Percentiles rank a stretch among this genome's conserved stretches.
Evolutionary conservation across 2,113 vertebrate genomes (phyloP).

Genomic region (Zapus hudsonius): DNA sequence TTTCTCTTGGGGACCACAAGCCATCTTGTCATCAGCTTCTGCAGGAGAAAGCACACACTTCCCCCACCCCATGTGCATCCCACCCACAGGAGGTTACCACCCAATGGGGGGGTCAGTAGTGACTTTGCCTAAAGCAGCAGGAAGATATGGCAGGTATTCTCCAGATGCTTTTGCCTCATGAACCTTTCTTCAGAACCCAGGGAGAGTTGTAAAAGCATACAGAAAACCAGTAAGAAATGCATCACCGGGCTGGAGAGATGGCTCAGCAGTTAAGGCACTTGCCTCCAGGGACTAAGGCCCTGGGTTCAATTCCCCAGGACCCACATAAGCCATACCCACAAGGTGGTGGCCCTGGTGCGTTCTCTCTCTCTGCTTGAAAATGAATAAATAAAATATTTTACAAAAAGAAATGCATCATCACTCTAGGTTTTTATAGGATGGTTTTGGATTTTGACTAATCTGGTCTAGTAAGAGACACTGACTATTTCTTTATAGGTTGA

Average conservation of each 20-base stretch:
- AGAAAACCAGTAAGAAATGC: background rate
- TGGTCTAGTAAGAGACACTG: background rate
- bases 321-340: too few relatives aligned
- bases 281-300: too few relatives aligned
- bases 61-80: background rate
- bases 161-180: background rate
- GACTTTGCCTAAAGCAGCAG: background rate
- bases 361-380: too few relatives aligned
- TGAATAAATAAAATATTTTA: too few relatives aligned
- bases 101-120: background rate
- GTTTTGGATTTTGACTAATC: background rate
- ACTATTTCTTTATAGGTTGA: background rate
- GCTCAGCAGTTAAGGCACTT: too few relatives aligned
- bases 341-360: too few relatives aligned
- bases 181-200: background rate
- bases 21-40: background rate
- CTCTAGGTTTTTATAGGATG: background rate
- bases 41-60: background rate
- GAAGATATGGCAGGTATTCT: background rate
- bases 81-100: background rate
- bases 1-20: background rate
- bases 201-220: background rate
- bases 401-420: background rate
- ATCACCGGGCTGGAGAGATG: too few relatives aligned
- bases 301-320: too few relatives aligned